Percentiles rank a stretch among this genome's conserved stretches.
Evolutionary conservation across 2,797 vertebrate genomes (phyloP).

Genomic region (Cygnus olor): DNA sequence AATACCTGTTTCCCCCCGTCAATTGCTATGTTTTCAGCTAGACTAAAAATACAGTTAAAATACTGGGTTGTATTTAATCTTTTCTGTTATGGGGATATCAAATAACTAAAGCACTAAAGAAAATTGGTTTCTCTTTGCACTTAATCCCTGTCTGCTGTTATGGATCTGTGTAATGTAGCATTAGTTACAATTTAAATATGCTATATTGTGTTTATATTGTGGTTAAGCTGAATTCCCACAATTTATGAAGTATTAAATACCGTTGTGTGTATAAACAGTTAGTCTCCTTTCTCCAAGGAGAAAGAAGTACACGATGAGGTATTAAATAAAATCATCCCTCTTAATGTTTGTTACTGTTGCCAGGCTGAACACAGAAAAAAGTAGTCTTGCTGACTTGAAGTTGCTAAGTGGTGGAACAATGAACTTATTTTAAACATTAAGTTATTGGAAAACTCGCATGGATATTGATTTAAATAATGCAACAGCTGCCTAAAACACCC

Average conservation of each 20-base stretch:
- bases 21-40: slow-evolving; percentile 40
- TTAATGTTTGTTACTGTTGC: neutral
- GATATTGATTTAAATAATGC: slow-evolving; percentile 55
- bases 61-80: slow-evolving; percentile 71
- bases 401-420: slow-evolving; percentile 27
- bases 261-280: neutral
- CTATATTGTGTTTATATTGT: neutral
- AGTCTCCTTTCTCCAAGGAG: slow-evolving; percentile 2
- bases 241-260: slow-evolving; percentile 19
- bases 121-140: slow-evolving; percentile 75
- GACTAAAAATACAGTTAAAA: slow-evolving; percentile 48
- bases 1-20: slow-evolving; percentile 45
- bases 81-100: slow-evolving; percentile 52
- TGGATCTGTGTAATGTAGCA: slow-evolving; percentile 19
- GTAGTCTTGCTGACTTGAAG: neutral
- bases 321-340: neutral
- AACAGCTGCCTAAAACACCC: slow-evolving; percentile 26
- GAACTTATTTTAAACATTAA: slow-evolving; percentile 39
- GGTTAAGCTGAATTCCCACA: neutral
- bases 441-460: slow-evolving; percentile 15
- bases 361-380: neutral
- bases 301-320: neutral
- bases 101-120: slow-evolving; percentile 73
- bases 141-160: slow-evolving; percentile 51
- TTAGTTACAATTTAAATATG: slow-evolving; percentile 18